Base-by-base conservation (phyloP, 2,113 vertebrate genomes). In the Neopipo cinnamomea region DNA sequence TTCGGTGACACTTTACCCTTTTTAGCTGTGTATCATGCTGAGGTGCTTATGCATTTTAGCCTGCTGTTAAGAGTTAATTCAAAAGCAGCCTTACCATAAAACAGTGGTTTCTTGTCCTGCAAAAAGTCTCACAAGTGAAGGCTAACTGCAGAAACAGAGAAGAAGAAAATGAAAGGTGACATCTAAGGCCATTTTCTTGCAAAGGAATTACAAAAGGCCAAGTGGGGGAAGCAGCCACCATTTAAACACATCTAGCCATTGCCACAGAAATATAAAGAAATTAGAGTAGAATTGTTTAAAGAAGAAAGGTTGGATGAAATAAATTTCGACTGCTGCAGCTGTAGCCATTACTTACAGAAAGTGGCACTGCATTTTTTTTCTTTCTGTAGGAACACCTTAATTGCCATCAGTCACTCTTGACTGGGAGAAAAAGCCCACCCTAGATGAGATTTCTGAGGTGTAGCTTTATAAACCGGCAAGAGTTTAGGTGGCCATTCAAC, bases 351-450 rank as follows among this genome's bases (percentile, higher is more conserved):
- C 7, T 52, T 65, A 18, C 7, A 78, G 20, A 44, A 77, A 63
- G 33, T 24, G 15, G n/a, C 13, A 78, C 39, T 42, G 49, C 0
- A 2, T 30, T 39, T 59, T 4, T 37, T 23, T 39, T 67, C 59
- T 39, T 5, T 14, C 37, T 33, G 12, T 61, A 76, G 25, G 20
- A 89, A 63, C 39, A 77, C 49, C 13, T 49, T 59, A 80, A 61
- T 62, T 65, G 35, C 18, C 58, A 78, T 22, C n/a, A 50, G 23
- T 78, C 39, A 46, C 21, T 66, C 44, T 74, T 71, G 18, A 58
- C 0, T 47, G 11, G 20, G 14, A 8, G 18, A 6, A 4, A 17
- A 53, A 63, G 2, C 2, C 55, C 55, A 47, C 23, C 14, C 30
- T 61, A 18, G 33, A 24, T 41, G 59, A 76, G 33, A 20, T 17